Evolutionary conservation across 2,888 invertebrate genomes (phyloP).

Genomic region (Odontomyia ornata): DNA sequence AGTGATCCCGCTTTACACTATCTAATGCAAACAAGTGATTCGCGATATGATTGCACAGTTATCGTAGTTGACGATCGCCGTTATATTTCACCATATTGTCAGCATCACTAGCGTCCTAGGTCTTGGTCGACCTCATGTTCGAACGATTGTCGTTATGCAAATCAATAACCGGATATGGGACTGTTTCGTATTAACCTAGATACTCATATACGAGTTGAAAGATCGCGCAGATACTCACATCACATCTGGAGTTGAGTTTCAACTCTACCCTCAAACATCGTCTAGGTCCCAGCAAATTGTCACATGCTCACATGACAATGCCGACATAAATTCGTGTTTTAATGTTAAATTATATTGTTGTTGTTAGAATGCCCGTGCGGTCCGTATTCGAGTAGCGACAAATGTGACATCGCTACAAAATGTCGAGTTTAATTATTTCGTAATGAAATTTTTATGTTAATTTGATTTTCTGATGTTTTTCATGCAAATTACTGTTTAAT

Average conservation of each 20-base stretch:
- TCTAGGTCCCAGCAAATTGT: not conserved
- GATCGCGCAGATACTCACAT: conserved; percentile 27
- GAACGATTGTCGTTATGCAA: conserved; percentile 42
- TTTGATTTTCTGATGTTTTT: conserved; percentile 43
- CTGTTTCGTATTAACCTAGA: conserved; percentile 29
- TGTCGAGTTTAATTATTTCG: conserved; percentile 39
- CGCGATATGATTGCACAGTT: no score
- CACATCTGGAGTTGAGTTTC: conserved; percentile 10
- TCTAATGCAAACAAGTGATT: no score
- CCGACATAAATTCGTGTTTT: conserved; percentile 36
- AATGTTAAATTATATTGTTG: conserved; percentile 22
- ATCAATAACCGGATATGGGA: conserved; percentile 45
- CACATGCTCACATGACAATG: conserved; percentile 26
- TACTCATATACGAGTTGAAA: conserved; percentile 17
- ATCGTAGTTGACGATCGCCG: no score
- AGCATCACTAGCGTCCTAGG: conserved; percentile 2
- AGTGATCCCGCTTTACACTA: no score
- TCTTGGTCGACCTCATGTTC: not conserved
- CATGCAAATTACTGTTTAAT: conserved; percentile 20
- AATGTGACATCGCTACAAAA: conserved; percentile 41
- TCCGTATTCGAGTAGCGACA: not conserved
- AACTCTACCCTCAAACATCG: not conserved
- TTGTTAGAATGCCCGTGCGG: conserved; percentile 4
- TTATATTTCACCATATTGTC: not conserved
- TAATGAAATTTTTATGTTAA: conserved; percentile 45